These are phyloP conservation scores for Phoxinus dragarum DNA, from an alignment of 2,797 vertebrate genomes.

Conservation along the genomic window DNA sequence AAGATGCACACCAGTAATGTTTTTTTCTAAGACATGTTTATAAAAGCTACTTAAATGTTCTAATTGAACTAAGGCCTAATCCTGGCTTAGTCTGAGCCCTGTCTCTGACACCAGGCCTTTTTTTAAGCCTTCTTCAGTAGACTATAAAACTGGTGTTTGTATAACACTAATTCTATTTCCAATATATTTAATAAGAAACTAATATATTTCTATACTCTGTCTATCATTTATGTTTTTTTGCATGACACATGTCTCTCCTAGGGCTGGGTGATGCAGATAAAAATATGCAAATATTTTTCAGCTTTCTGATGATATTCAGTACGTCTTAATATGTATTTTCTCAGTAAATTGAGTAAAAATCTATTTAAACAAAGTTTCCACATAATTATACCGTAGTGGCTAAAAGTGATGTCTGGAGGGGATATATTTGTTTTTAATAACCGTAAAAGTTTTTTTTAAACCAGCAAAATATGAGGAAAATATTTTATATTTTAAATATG, in stretches of 20 bases:
- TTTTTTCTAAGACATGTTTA: background rate
- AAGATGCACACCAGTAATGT: no score
- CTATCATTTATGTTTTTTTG: background rate
- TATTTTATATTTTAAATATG: background rate
- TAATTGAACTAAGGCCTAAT: no score
- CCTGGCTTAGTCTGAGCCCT: no score
- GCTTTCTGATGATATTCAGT: background rate
- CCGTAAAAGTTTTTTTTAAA: background rate
- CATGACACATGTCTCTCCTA: background rate
- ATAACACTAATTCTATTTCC: background rate
- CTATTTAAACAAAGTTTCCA: background rate
- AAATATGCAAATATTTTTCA: background rate
- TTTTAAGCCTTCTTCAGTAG: background rate
- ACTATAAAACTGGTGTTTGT: background rate
- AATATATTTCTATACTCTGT: background rate
- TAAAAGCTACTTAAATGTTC: background rate
- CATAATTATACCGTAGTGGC: background rate
- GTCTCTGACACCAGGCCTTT: no score
- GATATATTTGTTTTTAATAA: background rate
- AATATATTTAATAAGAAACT: no score
- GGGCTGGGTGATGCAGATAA: background rate
- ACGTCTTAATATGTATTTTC: background rate
- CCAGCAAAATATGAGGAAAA: background rate
- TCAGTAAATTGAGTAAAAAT: background rate
- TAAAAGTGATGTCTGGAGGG: background rate